These are phyloP conservation scores for Orestias chungarensis DNA, from an alignment of 2,797 vertebrate species.

Conservation along the genomic window DNA sequence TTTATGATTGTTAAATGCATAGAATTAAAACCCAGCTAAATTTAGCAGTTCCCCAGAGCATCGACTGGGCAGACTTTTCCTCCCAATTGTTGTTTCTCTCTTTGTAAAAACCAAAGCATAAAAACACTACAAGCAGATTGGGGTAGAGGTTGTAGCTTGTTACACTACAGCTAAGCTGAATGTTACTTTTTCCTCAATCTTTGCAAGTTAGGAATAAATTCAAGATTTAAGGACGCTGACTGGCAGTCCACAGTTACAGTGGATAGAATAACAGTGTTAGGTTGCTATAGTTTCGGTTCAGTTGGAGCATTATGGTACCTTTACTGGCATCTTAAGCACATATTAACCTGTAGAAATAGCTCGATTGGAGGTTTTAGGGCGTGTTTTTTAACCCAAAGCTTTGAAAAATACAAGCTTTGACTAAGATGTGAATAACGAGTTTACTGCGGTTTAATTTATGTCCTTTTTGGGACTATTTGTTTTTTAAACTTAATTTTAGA, in stretches of 20 bases:
- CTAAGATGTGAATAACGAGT: not conserved
- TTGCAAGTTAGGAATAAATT: not conserved
- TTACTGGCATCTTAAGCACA: not conserved
- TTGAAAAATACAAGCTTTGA: not conserved
- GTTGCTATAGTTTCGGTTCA: not conserved
- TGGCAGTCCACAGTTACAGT: not conserved
- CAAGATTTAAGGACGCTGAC: not conserved
- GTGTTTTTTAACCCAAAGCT: not conserved
- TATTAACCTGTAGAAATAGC: not conserved
- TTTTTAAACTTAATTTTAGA: too few species aligned
- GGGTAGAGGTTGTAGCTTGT: not conserved
- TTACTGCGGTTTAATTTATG: not conserved
- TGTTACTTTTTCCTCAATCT: not conserved
- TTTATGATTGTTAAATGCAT: not conserved
- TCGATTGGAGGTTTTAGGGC: not conserved
- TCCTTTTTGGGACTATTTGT: not conserved
- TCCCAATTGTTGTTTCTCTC: not conserved
- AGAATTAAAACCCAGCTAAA: not conserved
- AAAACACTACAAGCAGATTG: too few species aligned
- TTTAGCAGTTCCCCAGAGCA: too few species aligned
- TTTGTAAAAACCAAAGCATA: too few species aligned
- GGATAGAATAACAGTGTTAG: not conserved
- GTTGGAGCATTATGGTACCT: not conserved
- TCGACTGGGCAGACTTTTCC: too few species aligned
- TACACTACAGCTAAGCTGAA: not conserved